Base-by-base conservation (phyloP, 92 coral and sea anemone species). In the Diadumene lineata region DNA sequence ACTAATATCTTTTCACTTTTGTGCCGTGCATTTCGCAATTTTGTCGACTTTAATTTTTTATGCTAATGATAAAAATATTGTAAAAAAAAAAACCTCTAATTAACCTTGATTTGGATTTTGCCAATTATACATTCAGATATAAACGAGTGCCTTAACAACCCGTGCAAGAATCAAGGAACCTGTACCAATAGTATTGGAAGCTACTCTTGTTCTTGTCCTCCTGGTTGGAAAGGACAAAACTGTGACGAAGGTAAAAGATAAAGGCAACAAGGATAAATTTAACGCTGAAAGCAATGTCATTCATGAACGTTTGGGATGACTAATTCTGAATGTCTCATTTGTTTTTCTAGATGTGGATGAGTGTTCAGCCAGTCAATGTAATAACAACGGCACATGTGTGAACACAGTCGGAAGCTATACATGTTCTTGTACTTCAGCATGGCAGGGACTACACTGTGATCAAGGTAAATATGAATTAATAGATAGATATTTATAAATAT, bases 301-400 rank as follows among this genome's bases (percentile, higher is more conserved):
- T 8, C 22, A 8, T 44, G 22, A 10, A 26, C 7, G 11, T 16
- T 60, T 8, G 23, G 7, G 65, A 60, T 26, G 31, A 60, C 23
- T 16, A 11, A 56, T n/a, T n/a, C n/a, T n/a, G n/a, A n/a, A n/a
- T 56, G 9, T 10, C n/a, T n/a, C n/a, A n/a, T n/a, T n/a, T 6
- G 7, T 70, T 67, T 61, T 71, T 34, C 0, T 66, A 80, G 84
- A 79, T 31, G 60, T 80, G 26, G 48, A 80, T 33, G 84, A 80
- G 57, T 80, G 84, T 44, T 27, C 23, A 0, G 11, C 10, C 29
- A 72, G 32, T 50, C 84, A 66, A 48, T 80, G 84, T 28, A 34
- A 65, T 18, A 71, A 81, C 51, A 38, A 43, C 64, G 85, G 68
- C 17, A 64, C 53, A n/a, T n/a, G n/a, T n/a, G n/a, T n/a, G n/a